Conservation (phyloP, 2,797 vertebrate genomes). For the Hapalemur alaotrensis region DNA sequence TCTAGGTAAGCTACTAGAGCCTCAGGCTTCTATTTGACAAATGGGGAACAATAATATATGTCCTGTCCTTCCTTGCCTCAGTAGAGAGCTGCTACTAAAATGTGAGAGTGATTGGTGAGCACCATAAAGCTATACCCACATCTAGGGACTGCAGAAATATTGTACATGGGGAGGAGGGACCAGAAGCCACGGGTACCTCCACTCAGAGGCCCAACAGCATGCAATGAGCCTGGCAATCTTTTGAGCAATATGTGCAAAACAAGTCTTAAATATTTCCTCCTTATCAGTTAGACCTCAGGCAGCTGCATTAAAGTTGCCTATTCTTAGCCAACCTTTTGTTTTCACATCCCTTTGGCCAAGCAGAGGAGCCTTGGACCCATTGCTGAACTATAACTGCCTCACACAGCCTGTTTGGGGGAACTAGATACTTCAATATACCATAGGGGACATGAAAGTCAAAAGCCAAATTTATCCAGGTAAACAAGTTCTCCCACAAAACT, state of each 20-base stretch:
- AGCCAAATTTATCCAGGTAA: neutral
- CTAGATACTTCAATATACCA: neutral
- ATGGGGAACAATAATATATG: neutral
- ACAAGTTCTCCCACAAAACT: slow-evolving; percentile 39
- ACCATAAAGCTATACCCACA: neutral
- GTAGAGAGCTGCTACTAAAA: neutral
- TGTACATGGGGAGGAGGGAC: neutral
- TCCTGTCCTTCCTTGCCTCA: neutral
- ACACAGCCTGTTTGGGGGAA: neutral
- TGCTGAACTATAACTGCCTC: neutral
- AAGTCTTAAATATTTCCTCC: neutral
- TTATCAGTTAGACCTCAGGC: neutral
- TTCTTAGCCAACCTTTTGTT: neutral
- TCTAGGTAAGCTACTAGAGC: neutral
- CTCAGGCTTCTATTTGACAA: neutral
- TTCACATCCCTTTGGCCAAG: neutral
- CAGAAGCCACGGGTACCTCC: neutral
- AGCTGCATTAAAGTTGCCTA: neutral
- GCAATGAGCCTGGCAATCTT: neutral
- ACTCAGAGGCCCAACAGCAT: neutral
- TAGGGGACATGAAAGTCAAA: neutral
- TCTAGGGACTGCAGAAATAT: neutral
- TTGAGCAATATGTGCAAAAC: neutral
- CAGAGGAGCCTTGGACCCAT: neutral
- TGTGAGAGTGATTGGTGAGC: neutral